Percentiles rank a stretch among this genome's conserved stretches.
phyloP scores from a whole-genome alignment of 2,888 invertebrate genomes.

The Noctua janthina region DNA sequence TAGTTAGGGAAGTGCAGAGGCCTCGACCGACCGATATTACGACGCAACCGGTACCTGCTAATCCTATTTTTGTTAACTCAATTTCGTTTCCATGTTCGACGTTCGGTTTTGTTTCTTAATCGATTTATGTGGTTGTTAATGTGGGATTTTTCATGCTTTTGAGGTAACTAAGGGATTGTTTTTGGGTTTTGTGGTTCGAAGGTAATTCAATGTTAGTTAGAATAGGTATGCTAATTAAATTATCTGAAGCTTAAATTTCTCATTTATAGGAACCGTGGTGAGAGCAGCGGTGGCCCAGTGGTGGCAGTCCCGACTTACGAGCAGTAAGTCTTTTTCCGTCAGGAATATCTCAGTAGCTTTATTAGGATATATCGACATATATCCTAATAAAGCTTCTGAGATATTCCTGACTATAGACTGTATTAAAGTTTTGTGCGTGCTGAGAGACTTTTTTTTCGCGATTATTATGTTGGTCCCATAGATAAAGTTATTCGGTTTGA shows the following conservation, averaged over 20 bases:
- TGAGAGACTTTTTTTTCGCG: too few species aligned
- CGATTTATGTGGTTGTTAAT: slow-evolving; percentile 36
- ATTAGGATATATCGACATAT: too few species aligned
- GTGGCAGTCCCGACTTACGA: too few species aligned
- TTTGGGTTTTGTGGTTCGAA: background rate
- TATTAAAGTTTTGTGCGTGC: too few species aligned
- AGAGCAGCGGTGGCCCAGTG: too few species aligned
- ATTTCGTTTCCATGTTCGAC: slow-evolving; percentile 65
- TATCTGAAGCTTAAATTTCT: background rate
- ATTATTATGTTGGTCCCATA: too few species aligned
- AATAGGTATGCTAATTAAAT: background rate
- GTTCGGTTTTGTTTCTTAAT: slow-evolving; percentile 52
- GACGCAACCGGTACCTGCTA: slow-evolving; percentile 68
- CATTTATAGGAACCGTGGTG: background rate
- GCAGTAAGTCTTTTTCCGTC: background rate
- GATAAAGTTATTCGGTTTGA: too few species aligned
- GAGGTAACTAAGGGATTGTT: background rate
- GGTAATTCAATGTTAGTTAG: background rate
- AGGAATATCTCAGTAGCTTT: background rate
- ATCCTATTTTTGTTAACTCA: slow-evolving; percentile 79
- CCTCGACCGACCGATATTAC: slow-evolving; percentile 72
- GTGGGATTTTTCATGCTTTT: background rate
- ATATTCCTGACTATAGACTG: too few species aligned
- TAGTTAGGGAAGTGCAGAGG: slow-evolving; percentile 75
- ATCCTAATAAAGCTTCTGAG: too few species aligned